Conservation (phyloP, 2,888 invertebrate species). For the Galeruca laticollis region DNA sequence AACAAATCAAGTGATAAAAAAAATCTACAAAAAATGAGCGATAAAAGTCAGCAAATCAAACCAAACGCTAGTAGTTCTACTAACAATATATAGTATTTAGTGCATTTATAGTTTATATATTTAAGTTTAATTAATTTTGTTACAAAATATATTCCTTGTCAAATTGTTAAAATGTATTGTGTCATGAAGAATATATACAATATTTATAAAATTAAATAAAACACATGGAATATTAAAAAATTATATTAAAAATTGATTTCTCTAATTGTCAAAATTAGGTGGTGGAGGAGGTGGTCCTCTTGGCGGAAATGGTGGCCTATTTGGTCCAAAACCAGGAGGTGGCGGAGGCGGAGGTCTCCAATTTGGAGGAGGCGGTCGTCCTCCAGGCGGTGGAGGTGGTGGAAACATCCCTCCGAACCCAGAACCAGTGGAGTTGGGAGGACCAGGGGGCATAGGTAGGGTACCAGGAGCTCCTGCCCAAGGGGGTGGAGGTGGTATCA, state of each 20-base stretch:
- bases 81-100: slow-evolving; percentile 4
- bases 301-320: slow-evolving; percentile 73
- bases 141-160: no score
- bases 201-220: slow-evolving; percentile 8
- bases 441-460: slow-evolving; percentile 57
- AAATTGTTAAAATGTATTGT: background rate
- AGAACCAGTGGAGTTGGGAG: slow-evolving; percentile 63
- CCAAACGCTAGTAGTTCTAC: slow-evolving; percentile 15
- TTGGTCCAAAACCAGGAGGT: slow-evolving; percentile 71
- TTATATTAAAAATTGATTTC: background rate
- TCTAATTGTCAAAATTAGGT: slow-evolving; percentile 56
- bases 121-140: no score
- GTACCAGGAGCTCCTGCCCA: slow-evolving; percentile 56
- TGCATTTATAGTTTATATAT: no score
- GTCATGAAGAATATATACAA: no score
- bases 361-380: slow-evolving; percentile 73
- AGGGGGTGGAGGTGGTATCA: slow-evolving; percentile 63
- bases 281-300: slow-evolving; percentile 81
- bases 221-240: background rate
- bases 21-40: slow-evolving; percentile 1
- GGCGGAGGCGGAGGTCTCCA: slow-evolving; percentile 80
- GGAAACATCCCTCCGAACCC: slow-evolving; percentile 61
- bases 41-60: slow-evolving; percentile 25
- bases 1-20: slow-evolving; percentile 21
- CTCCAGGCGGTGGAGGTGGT: slow-evolving; percentile 66